phyloP scores from a whole-genome alignment of 1,140 invertebrate genomes.

The Drosophila mayri region DNA sequence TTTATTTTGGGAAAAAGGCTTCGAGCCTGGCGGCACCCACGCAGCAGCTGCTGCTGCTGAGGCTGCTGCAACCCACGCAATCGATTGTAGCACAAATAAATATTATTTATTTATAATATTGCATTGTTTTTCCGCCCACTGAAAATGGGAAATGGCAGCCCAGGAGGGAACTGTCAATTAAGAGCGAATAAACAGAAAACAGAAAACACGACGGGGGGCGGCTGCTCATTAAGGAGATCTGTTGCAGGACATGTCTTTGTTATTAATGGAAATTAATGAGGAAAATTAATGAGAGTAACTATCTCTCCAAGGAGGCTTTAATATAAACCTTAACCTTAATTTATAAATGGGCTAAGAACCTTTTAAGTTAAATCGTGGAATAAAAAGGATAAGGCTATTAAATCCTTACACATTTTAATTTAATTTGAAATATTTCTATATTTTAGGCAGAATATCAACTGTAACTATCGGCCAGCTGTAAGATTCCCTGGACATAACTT shows the following conservation, averaged over 20 bases:
- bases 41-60: conserved; percentile 5
- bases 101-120: conserved; percentile 66
- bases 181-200: conserved; percentile 27
- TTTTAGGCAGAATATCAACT: background rate
- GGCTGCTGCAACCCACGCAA: conserved; percentile 47
- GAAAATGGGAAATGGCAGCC: background rate
- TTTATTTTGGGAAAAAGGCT: background rate
- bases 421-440: background rate
- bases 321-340: background rate
- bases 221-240: conserved; percentile 19
- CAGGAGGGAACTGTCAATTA: conserved; percentile 25
- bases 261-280: background rate
- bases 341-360: background rate
- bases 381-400: background rate
- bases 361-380: background rate
- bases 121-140: conserved; percentile 18
- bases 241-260: background rate
- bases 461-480: conserved; percentile 10
- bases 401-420: background rate
- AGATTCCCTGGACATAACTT: conserved; percentile 25
- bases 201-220: background rate
- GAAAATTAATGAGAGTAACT: background rate
- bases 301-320: background rate
- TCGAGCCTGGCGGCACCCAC: conserved; percentile 40
- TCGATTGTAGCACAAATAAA: conserved; percentile 57